Conservation (phyloP, 1,140 invertebrate species). For the Arion vulgaris region DNA sequence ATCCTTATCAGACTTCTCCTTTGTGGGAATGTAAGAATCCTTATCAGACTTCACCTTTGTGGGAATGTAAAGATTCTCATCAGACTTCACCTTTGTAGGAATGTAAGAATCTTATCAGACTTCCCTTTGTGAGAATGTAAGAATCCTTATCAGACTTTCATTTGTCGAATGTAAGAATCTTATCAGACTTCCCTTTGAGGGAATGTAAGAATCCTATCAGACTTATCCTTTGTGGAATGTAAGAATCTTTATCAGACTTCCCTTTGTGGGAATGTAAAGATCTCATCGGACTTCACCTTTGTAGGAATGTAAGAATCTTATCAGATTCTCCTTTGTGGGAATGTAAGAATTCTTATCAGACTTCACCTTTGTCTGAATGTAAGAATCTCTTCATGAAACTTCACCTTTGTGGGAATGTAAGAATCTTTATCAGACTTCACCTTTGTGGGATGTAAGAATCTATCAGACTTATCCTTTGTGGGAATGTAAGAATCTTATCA, state of each 20-base stretch:
- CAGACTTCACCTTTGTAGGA: too few relatives aligned
- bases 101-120: too few relatives aligned
- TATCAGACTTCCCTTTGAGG: not conserved
- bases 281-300: not conserved
- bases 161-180: too few relatives aligned
- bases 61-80: not conserved
- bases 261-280: too few relatives aligned
- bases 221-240: not conserved
- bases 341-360: not conserved
- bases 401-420: not conserved
- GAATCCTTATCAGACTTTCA: not conserved
- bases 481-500: too few relatives aligned
- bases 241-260: not conserved
- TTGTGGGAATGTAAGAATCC: too few relatives aligned
- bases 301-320: not conserved
- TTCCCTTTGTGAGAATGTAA: not conserved
- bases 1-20: not conserved
- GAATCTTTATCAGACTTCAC: not conserved
- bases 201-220: not conserved
- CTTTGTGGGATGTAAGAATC: not conserved
- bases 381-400: not conserved
- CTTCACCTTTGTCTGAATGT: not conserved
- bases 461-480: too few relatives aligned
- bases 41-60: not conserved
- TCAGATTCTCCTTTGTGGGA: too few relatives aligned